phyloP scores from a whole-genome alignment of 2,888 invertebrate genomes.

The Anarsia innoxiella region DNA sequence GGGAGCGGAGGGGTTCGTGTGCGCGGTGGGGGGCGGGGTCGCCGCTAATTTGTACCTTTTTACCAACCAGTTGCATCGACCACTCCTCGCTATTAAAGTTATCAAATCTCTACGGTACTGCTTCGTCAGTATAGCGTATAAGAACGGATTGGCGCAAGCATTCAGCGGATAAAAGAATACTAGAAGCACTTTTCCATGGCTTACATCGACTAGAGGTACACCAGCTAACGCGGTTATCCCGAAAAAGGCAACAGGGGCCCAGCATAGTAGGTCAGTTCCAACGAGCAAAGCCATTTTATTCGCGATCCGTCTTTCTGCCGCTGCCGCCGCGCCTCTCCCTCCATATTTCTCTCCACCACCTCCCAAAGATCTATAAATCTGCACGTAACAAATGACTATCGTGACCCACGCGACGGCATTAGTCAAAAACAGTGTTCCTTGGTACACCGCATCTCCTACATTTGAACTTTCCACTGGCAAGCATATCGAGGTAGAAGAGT shows the following conservation, averaged over 20 bases:
- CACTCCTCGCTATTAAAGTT: conserved; percentile 78
- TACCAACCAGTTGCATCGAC: conserved; percentile 57
- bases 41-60: conserved; percentile 55
- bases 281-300: conserved; percentile 94
- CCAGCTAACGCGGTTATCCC: conserved; percentile 90
- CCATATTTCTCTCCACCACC: conserved; percentile 81
- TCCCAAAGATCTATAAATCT: conserved; percentile 88
- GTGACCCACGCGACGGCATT: conserved; percentile 88
- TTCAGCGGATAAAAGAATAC: conserved; percentile 95
- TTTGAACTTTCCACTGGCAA: conserved; percentile 88
- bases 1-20: conserved; percentile 58
- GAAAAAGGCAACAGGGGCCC: conserved; percentile 93
- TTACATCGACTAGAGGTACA: conserved; percentile 87
- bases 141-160: conserved; percentile 93
- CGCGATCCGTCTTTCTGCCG: conserved; percentile 83
- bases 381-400: conserved; percentile 89
- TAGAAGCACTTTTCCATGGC: conserved; percentile 85
- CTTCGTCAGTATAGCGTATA: conserved; percentile 92
- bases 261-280: conserved; percentile 88
- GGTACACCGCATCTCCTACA: conserved; percentile 81
- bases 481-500: conserved; percentile 90
- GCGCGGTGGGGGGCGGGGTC: conserved; percentile 59
- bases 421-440: conserved; percentile 82
- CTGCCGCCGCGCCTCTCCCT: conserved; percentile 76
- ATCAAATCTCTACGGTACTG: conserved; percentile 88